A percentile compares a stretch with the other conserved stretches of the same genome.
Conservation (phyloP, 2,888 invertebrate species). For the Panzeria rudis region DNA sequence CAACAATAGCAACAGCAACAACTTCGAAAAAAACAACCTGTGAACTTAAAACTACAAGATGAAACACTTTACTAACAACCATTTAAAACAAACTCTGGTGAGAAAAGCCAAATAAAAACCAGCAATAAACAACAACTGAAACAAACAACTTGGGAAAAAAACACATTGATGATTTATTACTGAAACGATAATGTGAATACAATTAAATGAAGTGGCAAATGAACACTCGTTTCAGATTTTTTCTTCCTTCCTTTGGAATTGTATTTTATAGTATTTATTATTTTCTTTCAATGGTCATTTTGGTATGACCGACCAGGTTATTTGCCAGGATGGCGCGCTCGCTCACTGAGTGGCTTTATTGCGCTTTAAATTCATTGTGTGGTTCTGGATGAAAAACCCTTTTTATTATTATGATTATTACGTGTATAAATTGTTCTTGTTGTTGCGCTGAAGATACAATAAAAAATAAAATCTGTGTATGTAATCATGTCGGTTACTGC, state of each 20-base stretch:
- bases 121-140: constrained; percentile 74
- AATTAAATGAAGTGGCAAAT: constrained; percentile 80
- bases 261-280: constrained; percentile 59
- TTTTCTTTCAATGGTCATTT: constrained; percentile 68
- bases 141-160: constrained; percentile 73
- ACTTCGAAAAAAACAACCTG: constrained; percentile 60
- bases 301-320: constrained; percentile 46
- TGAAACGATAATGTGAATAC: constrained; percentile 72
- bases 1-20: background rate
- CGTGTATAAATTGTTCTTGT: constrained; percentile 46
- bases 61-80: constrained; percentile 62
- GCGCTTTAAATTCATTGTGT: constrained; percentile 28
- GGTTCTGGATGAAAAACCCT: constrained; percentile 57
- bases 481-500: constrained; percentile 79
- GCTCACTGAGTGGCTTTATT: constrained; percentile 33
- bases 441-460: constrained; percentile 26
- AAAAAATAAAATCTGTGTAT: constrained; percentile 60
- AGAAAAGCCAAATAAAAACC: constrained; percentile 69
- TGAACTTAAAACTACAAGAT: constrained; percentile 58
- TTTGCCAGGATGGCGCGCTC: constrained; percentile 33
- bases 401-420: constrained; percentile 47
- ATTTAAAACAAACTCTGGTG: constrained; percentile 67
- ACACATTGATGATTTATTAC: constrained; percentile 71
- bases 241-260: constrained; percentile 31
- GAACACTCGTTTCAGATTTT: constrained; percentile 77